phyloP scores from a whole-genome alignment of 1,140 invertebrate species.

The Eupristina koningsbergeri region DNA sequence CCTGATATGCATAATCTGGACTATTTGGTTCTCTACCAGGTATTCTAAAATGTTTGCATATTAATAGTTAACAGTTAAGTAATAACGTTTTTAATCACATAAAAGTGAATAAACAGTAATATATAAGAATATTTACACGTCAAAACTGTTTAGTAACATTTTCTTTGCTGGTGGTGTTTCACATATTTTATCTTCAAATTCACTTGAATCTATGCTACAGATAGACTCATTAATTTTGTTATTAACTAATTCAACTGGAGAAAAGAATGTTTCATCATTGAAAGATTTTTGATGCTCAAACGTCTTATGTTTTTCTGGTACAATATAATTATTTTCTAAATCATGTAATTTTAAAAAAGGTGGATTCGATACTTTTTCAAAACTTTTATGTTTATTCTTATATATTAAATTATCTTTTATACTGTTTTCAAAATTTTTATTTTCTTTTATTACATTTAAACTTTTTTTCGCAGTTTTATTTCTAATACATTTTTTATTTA shows the following conservation, averaged over 20 bases:
- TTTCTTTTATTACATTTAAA: background rate
- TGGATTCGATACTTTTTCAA: background rate
- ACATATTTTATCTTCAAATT: constrained; percentile 42
- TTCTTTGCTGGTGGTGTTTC: constrained; percentile 52
- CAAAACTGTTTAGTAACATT: constrained; percentile 53
- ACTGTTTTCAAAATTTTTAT: background rate
- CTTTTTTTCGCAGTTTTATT: background rate
- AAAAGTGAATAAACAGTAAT: background rate
- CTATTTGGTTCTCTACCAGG: constrained; percentile 49
- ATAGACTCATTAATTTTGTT: constrained; percentile 30
- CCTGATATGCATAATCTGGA: constrained; percentile 58
- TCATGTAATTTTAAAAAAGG: background rate
- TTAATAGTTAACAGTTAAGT: background rate
- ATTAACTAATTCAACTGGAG: constrained; percentile 38
- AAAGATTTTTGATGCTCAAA: constrained; percentile 16
- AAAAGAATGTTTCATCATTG: constrained; percentile 47
- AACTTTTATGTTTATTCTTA: background rate
- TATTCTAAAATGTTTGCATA: constrained; percentile 53
- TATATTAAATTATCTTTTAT: background rate
- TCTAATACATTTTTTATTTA: background rate
- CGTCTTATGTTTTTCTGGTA: background rate
- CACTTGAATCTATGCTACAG: constrained; percentile 38
- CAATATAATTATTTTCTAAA: background rate
- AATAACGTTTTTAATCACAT: background rate
- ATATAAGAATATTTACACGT: constrained; percentile 55